These are phyloP conservation scores for Chymomyza procnemis DNA, from an alignment of 2,888 invertebrate genomes.

Conservation along the genomic window DNA sequence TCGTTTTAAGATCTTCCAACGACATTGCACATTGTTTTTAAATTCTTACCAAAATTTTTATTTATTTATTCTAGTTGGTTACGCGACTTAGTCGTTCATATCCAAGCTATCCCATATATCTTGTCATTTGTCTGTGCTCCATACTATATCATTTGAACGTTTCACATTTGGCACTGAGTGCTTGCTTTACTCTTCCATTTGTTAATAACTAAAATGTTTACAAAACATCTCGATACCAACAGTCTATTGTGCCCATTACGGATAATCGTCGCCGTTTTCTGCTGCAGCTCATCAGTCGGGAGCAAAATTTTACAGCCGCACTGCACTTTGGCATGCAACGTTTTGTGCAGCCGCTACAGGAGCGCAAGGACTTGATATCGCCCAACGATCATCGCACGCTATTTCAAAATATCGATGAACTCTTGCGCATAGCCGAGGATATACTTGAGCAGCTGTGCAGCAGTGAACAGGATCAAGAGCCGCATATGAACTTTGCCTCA, in stretches of 20 bases:
- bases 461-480: conserved; percentile 84
- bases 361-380: conserved; percentile 87
- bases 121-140: too few species aligned
- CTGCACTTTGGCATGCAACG: conserved; percentile 89
- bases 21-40: too few species aligned
- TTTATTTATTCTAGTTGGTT: too few species aligned
- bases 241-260: conserved; percentile 78
- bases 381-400: conserved; percentile 87
- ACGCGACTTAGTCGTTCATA: too few species aligned
- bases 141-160: too few species aligned
- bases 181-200: too few species aligned
- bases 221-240: conserved; percentile 22
- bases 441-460: conserved; percentile 86
- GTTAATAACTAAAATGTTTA: too few species aligned
- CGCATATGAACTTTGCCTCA: conserved; percentile 83
- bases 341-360: conserved; percentile 86
- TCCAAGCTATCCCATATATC: too few species aligned
- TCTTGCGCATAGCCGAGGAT: conserved; percentile 87
- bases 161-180: too few species aligned
- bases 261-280: conserved; percentile 85
- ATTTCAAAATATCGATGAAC: conserved; percentile 92
- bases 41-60: too few species aligned
- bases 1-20: too few species aligned
- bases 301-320: conserved; percentile 88
- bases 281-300: conserved; percentile 86